A percentile compares a stretch with the other conserved stretches of the same genome.
phyloP scores from a whole-genome alignment of 2,113 vertebrate genomes.

The Struthio camelus region DNA sequence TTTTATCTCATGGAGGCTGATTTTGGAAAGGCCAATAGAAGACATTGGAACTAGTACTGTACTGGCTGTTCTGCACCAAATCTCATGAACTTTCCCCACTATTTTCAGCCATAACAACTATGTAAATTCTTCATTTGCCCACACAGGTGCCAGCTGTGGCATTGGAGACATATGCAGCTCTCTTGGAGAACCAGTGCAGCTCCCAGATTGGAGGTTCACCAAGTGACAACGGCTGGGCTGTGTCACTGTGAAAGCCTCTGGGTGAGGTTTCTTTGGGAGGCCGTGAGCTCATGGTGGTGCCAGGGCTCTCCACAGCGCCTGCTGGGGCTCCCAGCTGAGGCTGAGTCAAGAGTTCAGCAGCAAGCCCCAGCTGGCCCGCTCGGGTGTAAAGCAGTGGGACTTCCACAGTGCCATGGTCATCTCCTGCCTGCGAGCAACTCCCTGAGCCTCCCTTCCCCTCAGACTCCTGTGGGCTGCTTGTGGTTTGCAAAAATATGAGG shows the following conservation, averaged over 20 bases:
- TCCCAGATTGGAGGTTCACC: neutral
- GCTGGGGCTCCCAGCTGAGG: neutral
- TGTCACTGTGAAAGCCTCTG: neutral
- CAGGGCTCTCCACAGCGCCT: neutral
- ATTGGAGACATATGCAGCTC: neutral
- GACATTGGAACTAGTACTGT: neutral
- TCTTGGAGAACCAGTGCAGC: neutral
- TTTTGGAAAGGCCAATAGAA: neutral
- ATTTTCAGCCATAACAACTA: conserved; percentile 1
- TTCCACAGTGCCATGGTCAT: neutral
- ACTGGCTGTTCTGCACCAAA: neutral
- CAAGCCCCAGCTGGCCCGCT: neutral
- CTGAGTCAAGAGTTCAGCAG: neutral
- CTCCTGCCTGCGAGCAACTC: neutral
- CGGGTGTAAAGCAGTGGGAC: neutral
- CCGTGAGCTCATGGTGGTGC: neutral
- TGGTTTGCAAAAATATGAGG: neutral
- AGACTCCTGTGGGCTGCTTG: neutral
- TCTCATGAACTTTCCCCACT: neutral
- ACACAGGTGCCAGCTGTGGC: neutral
- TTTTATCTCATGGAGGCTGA: neutral
- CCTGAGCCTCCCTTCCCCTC: neutral
- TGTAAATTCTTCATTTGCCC: neutral
- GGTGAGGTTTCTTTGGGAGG: neutral
- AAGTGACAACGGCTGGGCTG: neutral